These are phyloP conservation scores for Eustalomyia histrio DNA, from an alignment of 2,888 invertebrate species.

Conservation along the genomic window DNA sequence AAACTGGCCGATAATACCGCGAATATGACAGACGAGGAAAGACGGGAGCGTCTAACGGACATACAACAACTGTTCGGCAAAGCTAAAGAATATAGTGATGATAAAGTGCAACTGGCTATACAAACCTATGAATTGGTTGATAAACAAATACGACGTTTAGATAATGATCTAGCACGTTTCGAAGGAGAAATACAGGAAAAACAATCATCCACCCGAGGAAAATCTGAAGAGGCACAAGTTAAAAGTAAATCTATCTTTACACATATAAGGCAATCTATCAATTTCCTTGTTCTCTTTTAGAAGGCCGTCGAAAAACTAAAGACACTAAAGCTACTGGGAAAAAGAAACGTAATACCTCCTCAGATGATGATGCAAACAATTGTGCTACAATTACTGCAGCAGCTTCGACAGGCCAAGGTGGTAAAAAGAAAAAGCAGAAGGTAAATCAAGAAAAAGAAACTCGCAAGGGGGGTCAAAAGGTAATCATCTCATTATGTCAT, in stretches of 20 bases:
- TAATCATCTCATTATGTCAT: conserved; percentile 73
- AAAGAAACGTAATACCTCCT: conserved; percentile 81
- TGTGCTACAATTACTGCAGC: conserved; percentile 55
- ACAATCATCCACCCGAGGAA: conserved; percentile 87
- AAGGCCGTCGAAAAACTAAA: conserved; percentile 86
- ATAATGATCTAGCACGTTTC: conserved; percentile 97
- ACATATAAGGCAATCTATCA: neutral
- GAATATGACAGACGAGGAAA: conserved; percentile 83
- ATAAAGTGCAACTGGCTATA: conserved; percentile 97
- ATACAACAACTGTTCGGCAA: conserved; percentile 95
- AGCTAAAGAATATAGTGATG: conserved; percentile 97
- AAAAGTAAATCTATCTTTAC: conserved; percentile 80
- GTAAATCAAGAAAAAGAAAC: conserved; percentile 81
- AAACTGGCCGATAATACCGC: conserved; percentile 71
- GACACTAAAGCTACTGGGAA: conserved; percentile 83
- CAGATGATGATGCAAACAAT: conserved; percentile 77
- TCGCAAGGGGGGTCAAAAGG: conserved; percentile 80
- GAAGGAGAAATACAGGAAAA: conserved; percentile 98
- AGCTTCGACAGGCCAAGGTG: conserved; percentile 75
- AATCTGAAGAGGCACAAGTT: conserved; percentile 83
- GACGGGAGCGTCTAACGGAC: conserved; percentile 87
- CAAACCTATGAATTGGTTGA: conserved; percentile 99
- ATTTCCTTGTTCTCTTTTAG: conserved; percentile 75
- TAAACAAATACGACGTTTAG: conserved; percentile 96
- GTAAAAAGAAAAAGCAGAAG: conserved; percentile 80